Base-by-base conservation (phyloP, 2,797 vertebrate species). In the Pogonophryne albipinna region DNA sequence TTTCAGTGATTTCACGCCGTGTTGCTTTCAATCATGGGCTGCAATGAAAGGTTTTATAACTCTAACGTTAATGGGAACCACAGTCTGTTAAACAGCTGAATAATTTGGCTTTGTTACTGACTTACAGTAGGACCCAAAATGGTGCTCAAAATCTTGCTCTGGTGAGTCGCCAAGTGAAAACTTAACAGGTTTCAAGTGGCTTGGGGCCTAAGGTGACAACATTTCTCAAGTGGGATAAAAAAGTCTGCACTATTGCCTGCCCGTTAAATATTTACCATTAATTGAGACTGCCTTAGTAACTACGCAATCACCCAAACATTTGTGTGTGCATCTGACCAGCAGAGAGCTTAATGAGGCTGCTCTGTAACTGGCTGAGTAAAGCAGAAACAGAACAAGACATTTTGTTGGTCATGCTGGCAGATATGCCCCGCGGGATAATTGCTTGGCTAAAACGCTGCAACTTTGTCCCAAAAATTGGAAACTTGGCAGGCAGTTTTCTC, bases 11-110 rank as follows among this genome's bases (percentile, higher is more conserved):
- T 93, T 92, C 85, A 91, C 76, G 81, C 79, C 27, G 27, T 63
- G 85, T 88, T 90, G 89, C 86, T 83, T 93, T 89, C 75, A 92
- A 90, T 91, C 85, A 89, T 64, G 31, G 7, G 53, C 68, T 64
- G 65, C 74, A 74, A 79, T 85, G 71, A 85, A 84, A 79, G 63
- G 44, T 78, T 80, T 72, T 78, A 82, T 81, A 86, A 89, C 77
- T 76, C 60, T 46, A 20, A 71, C 9, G 19, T 58, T 85, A 86
- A 85, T 77, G 71, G 74, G 60, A 63, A 49, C 64, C 19, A n/a
- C 61, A 64, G 67, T 57, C 74, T 74, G 75, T 78, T 74, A 60
- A 85, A 58, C 75, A 78, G 70, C 66, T 34, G 53, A 87, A 66
- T 13, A 15, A 46, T 51, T 45, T n/a, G 14, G 74, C 73, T 85